Conservation (phyloP, 2,797 vertebrate genomes). For the Notoglanidium macrostoma region DNA sequence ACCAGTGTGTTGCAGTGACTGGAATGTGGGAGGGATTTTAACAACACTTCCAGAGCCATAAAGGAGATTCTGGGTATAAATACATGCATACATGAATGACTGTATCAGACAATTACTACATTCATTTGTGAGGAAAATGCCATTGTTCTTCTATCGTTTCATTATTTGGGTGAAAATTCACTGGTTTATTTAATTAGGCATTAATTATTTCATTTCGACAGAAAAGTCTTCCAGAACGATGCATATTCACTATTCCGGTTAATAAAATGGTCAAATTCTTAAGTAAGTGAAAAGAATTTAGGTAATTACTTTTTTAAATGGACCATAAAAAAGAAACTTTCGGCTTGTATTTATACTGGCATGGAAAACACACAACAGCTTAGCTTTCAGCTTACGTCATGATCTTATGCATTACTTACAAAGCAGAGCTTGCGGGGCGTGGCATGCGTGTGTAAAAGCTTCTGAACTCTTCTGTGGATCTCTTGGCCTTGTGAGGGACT, state of each 20-base stretch:
- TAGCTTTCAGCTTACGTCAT: neutral
- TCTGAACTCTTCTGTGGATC: slow-evolving; percentile 90
- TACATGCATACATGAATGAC: neutral
- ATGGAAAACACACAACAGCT: neutral
- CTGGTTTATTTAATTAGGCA: neutral
- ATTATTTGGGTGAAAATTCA: neutral
- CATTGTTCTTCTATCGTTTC: neutral
- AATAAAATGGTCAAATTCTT: neutral
- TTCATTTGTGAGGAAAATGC: neutral
- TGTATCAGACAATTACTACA: neutral
- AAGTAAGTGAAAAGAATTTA: neutral
- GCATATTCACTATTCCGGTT: neutral
- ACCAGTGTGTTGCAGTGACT: slow-evolving; percentile 49
- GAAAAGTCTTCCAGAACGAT: neutral
- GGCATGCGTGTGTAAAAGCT: slow-evolving; percentile 85
- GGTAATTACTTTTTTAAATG: neutral
- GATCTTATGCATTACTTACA: slow-evolving; percentile 63
- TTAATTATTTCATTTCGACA: neutral
- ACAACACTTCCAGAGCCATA: slow-evolving; percentile 1
- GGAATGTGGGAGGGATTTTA: slow-evolving; percentile 59
- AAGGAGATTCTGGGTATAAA: slow-evolving; percentile 5
- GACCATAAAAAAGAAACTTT: neutral
- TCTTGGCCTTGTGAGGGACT: slow-evolving; percentile 84
- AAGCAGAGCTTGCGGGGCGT: slow-evolving; percentile 68
- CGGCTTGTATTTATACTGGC: neutral